phyloP scores from a whole-genome alignment of 2,113 vertebrate species.

The Vidua macroura region DNA sequence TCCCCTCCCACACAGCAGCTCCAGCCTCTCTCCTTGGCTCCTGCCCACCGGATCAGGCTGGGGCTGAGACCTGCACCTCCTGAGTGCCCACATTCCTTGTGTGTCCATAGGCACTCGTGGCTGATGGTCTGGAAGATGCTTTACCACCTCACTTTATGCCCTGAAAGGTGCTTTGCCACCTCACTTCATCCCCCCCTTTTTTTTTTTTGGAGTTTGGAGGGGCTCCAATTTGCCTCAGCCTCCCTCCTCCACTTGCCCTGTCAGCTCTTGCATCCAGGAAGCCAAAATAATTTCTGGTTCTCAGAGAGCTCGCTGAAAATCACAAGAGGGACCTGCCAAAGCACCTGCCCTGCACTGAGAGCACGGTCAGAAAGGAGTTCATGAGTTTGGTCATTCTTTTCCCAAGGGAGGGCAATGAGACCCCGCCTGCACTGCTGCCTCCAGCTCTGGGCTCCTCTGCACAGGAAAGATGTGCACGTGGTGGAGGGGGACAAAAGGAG shows the following conservation, averaged over 20 bases:
- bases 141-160: background rate
- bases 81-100: rapidly evolving
- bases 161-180: background rate
- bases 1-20: background rate
- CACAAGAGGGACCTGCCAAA: background rate
- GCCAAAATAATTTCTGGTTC: background rate
- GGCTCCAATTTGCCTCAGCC: background rate
- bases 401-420: background rate
- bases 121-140: background rate
- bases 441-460: background rate
- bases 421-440: background rate
- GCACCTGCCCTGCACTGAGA: background rate
- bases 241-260: rapidly evolving
- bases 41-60: background rate
- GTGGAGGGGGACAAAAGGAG: too few relatives aligned
- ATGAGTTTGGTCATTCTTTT: background rate
- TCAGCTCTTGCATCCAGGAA: background rate
- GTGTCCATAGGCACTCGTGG: rapidly evolving
- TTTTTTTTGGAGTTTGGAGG: background rate
- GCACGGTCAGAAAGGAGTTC: background rate
- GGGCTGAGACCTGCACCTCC: background rate
- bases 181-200: background rate
- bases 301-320: background rate
- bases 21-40: background rate
- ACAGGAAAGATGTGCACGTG: background rate